Evolutionary conservation across 2,797 vertebrate genomes (phyloP).

Genomic region (Clarias laeviceps): DNA sequence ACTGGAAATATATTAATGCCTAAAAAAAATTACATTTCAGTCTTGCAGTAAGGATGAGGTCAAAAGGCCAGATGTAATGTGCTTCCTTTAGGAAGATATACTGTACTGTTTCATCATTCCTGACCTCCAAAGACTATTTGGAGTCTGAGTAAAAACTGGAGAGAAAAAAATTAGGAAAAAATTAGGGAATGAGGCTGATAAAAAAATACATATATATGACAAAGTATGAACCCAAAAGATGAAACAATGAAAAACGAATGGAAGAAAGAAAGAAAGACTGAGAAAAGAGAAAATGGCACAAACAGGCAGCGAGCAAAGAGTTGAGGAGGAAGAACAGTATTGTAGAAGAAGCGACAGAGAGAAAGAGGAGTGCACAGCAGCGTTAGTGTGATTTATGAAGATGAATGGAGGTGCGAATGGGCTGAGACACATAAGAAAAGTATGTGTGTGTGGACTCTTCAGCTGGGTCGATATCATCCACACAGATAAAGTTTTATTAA

Average conservation of each 20-base stretch:
- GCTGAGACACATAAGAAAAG: conserved; percentile 14
- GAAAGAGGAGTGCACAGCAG: conserved; percentile 24
- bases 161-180: neutral
- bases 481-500: conserved; percentile 41
- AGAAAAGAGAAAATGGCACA: neutral
- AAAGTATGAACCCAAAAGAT: neutral
- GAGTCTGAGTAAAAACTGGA: neutral
- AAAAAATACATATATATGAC: too few species aligned
- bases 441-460: conserved; percentile 15
- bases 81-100: neutral
- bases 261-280: neutral
- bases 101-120: neutral
- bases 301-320: neutral
- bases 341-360: conserved; percentile 33
- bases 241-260: neutral
- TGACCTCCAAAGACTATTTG: neutral
- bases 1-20: neutral
- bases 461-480: conserved; percentile 20
- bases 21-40: neutral
- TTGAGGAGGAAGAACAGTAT: neutral
- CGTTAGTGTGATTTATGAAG: conserved; percentile 49
- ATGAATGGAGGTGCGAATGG: conserved; percentile 47
- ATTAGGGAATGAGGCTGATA: too few species aligned
- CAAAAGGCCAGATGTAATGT: neutral
- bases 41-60: neutral